Evolutionary conservation across 2,888 invertebrate species (phyloP), one percentile per base, ranked within the genome.

Genomic region (Dryocosmus kuriphilus): DNA sequence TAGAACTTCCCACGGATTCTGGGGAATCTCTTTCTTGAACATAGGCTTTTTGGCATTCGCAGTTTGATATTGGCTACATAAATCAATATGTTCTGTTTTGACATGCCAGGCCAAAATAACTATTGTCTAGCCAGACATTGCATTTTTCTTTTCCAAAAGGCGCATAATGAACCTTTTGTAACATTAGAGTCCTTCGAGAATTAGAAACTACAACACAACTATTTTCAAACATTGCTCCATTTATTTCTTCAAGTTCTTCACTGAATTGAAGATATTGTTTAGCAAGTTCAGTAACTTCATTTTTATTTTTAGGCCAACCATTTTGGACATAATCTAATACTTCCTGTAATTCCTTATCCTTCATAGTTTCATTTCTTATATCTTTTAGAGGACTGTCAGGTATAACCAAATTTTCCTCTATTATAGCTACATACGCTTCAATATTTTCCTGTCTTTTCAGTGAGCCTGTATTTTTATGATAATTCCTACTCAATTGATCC

Each of bases 81-180:
- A 60, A 65, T 79, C 51, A 73, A 77, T 80, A 71, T 78, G 76
- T 1, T 80, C 27, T 83, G 79, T 19, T 80, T 78, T 11, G 55
- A 35, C 71, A 82, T 80, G 14, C 76, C 78, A n/a, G 79, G 78
- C 82, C 82, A 84, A 75, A 78, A 82, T 14, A 82, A 41, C 19
- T 75, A 24, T 51, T 79, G 77, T 63, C 82, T 80, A 41, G 81
- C 81, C 32, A 78, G 38, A 55, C 16, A 41, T 79, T 83, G 38
- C 81, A 80, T 67, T 80, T 82, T 27, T 77, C 78, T 6, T 75
- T 77, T 3, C 82, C 81, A 11, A 83, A 38, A 79, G 83, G 83
- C 14, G 79, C 79, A 60, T 81, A 77, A 41, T 83, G 82, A 19
- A 84, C 74, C 62, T 79, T 76, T 27, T 78, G 14, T 19, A 82